Base-by-base conservation (phyloP, 2,888 invertebrate genomes). In the Caenorhabditis sp. region DNA sequence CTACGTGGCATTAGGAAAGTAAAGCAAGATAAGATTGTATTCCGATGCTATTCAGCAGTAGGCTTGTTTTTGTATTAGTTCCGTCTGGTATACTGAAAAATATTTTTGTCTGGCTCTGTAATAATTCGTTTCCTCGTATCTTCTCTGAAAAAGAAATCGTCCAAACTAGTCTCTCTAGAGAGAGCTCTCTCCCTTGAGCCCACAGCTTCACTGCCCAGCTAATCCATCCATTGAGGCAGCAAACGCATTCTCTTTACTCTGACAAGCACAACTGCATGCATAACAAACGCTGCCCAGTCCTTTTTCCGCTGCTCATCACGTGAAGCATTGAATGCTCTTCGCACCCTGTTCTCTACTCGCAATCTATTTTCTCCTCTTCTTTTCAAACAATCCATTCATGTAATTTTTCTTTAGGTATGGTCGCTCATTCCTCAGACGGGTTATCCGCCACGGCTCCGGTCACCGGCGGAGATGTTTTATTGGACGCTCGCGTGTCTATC, bases 401-500 rank as follows among this genome's bases (percentile, higher is more conserved):
- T 2, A 26, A 54, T 10, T 1, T 26, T 4, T 14, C 26, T 54
- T 1, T 49, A 82, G 85, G 73, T 61, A 85, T 85, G 85, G 85
- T 85, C 28, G 85, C 85, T 63, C 82, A 83, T 74, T 79, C 82
- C 85, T 81, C 85, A 38, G 82, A 83, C 38, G 85, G 85, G 85
- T 79, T 83, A 81, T 63, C 85, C 85, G 80, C 82, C 82, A 83
- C 83, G 79, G 68, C 76, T 72, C 72, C 75, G 49, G 75, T 66
- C 75, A 80, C 64, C 80, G 84, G 80, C 80, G 79, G 79, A 70
- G 81, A 81, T 70, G 70, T 70, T 64, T 63, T 79, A 58, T 73
- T 80, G 49, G 80, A 73, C 41, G 41, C 80, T 47, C 31, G 66
- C 44, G 73, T 26, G n/a, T 26, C 64, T 51, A 56, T 73, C 41